A percentile compares a stretch with the other conserved stretches of the same genome.
Conservation (phyloP, 2,888 invertebrate species). For the Ariolimax columbianus region DNA sequence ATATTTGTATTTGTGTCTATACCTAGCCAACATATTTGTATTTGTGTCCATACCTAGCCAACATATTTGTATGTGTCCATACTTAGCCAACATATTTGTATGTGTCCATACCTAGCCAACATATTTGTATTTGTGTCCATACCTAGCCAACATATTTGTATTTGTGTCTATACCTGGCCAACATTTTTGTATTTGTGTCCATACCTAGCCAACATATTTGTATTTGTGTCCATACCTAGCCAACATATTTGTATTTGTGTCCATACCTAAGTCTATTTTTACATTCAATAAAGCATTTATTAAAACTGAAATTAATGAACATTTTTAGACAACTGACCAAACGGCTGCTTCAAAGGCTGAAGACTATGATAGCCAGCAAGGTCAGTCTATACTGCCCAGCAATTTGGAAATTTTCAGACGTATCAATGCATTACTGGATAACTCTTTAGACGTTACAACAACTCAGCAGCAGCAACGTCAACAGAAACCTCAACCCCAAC, state of each 20-base stretch:
- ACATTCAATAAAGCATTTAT: not conserved
- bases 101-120: too few species aligned
- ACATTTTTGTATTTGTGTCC: too few species aligned
- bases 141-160: too few species aligned
- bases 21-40: too few species aligned
- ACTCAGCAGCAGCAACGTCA: constrained; percentile 30
- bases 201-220: too few species aligned
- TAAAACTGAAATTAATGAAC: not conserved
- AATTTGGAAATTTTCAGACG: constrained; percentile 76
- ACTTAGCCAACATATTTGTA: too few species aligned
- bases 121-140: too few species aligned
- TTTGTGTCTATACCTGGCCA: too few species aligned
- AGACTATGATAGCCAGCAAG: constrained; percentile 54
- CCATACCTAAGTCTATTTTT: not conserved
- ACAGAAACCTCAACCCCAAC: constrained; percentile 12
- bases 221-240: not conserved
- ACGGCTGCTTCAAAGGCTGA: constrained; percentile 57
- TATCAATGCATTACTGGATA: constrained; percentile 79
- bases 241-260: not conserved
- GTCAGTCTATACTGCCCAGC: constrained; percentile 52
- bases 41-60: too few species aligned
- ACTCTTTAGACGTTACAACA: constrained; percentile 74
- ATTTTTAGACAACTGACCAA: constrained; percentile 5
- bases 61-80: too few species aligned
- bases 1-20: too few species aligned